phyloP scores from a whole-genome alignment of 2,888 invertebrate genomes.

The Orgyia antiqua region DNA sequence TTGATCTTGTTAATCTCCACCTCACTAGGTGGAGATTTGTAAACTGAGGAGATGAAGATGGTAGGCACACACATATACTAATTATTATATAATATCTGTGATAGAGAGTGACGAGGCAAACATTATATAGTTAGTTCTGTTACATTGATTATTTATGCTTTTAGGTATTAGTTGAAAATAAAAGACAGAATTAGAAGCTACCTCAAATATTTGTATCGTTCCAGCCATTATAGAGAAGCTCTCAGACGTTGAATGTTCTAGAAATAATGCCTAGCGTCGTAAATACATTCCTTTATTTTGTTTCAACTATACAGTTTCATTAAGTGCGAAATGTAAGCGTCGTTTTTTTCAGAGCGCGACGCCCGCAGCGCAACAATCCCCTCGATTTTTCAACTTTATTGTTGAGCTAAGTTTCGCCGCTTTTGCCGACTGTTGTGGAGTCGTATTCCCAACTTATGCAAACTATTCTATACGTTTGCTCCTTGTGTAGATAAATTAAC shows the following conservation, averaged over 20 bases:
- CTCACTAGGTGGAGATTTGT: too few relatives aligned
- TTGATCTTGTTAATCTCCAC: too few relatives aligned
- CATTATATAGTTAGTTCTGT: too few relatives aligned
- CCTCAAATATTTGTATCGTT: too few relatives aligned
- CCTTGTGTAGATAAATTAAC: slow-evolving; percentile 13
- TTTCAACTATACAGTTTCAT: slow-evolving; percentile 73
- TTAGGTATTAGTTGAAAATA: too few relatives aligned
- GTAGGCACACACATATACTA: too few relatives aligned
- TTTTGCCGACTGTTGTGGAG: slow-evolving; percentile 30
- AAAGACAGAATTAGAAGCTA: too few relatives aligned
- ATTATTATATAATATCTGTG: too few relatives aligned
- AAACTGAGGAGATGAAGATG: too few relatives aligned
- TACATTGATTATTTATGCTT: too few relatives aligned
- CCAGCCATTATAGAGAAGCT: too few relatives aligned
- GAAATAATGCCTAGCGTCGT: slow-evolving; percentile 60
- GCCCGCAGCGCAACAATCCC: slow-evolving; percentile 58
- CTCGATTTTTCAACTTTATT: slow-evolving; percentile 73
- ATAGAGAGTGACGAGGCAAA: too few relatives aligned
- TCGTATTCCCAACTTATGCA: slow-evolving; percentile 40
- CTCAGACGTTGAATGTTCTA: slow-evolving; percentile 44
- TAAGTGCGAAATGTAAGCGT: slow-evolving; percentile 71
- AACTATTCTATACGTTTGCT: slow-evolving; percentile 31
- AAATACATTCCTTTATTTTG: slow-evolving; percentile 70
- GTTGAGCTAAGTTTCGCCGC: slow-evolving; percentile 54
- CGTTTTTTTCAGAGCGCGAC: slow-evolving; percentile 58